phyloP scores from a whole-genome alignment of 2,888 invertebrate genomes.

The Caradrina kadenii region DNA sequence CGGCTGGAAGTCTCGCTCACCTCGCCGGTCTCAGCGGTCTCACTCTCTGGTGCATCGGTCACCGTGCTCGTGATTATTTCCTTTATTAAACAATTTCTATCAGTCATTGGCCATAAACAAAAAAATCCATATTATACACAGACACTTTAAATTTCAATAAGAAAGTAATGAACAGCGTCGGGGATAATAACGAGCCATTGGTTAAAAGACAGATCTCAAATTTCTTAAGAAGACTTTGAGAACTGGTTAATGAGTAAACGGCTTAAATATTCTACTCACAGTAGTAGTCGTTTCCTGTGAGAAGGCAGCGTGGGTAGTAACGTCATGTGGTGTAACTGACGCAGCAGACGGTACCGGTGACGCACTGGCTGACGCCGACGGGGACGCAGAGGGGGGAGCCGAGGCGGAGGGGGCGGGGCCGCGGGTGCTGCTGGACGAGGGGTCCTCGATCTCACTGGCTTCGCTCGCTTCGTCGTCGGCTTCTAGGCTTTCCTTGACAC shows the following conservation, averaged over 20 bases:
- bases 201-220: no score
- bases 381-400: slow-evolving; percentile 71
- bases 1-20: slow-evolving; percentile 86
- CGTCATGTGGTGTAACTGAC: slow-evolving; percentile 76
- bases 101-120: background rate
- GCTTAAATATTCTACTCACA: slow-evolving; percentile 70
- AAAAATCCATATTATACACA: no score
- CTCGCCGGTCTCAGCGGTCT: slow-evolving; percentile 83
- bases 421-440: slow-evolving; percentile 67
- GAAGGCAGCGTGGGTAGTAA: slow-evolving; percentile 79
- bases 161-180: no score
- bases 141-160: no score
- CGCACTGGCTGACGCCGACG: slow-evolving; percentile 73
- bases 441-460: slow-evolving; percentile 76
- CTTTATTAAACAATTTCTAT: slow-evolving; percentile 64
- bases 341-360: slow-evolving; percentile 73
- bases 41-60: slow-evolving; percentile 83
- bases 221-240: no score
- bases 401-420: slow-evolving; percentile 72
- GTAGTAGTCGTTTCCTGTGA: slow-evolving; percentile 84
- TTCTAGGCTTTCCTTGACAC: slow-evolving; percentile 85
- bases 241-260: no score
- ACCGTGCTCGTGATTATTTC: slow-evolving; percentile 86
- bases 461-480: slow-evolving; percentile 85
- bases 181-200: no score